Evolutionary conservation across 30 jellyfish, hydroid and myxozoan genomes (phyloP), one percentile per base, ranked within the genome.

Genomic region (Hydractinia symbiolongicarpus): DNA sequence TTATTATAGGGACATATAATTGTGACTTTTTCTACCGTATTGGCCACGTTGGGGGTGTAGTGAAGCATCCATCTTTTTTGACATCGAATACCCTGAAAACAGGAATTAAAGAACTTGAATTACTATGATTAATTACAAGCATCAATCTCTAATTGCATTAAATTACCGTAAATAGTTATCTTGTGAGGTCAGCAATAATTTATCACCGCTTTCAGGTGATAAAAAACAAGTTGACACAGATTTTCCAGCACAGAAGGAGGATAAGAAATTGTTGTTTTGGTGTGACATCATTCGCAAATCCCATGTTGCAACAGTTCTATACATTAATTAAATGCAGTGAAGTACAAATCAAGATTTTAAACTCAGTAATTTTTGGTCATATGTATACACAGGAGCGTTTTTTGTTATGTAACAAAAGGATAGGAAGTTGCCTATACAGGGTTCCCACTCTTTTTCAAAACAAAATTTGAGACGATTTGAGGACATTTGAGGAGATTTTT

Each of bases 241-340:
- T n/a, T 88, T 69, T 50, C 56, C 50, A 52, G 94, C 84, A 52
- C 77, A 66, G 20, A 74, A 74, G 5, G 7, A 50, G 51, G 83
- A 74, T 13, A 74, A 15, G 21, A n/a, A 50, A 19, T 74, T 74
- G 83, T 50, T 89, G n/a, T 89, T 86, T 68, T 67, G 81, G 54
- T 40, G 70, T 54, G 77, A 72, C 83, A 73, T 54, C 54, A 73
- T 79, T 5, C 97, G 86, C 16, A 89, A 76, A 81, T 89, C 97
- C 97, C 97, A 89, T 14, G 95, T 80, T 10, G 95, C 97, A 50
- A 89, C 84, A 40, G 89, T 80, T 55, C 96, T 89, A 56, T 81
- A 64, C 19, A 51, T n/a, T 6, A 30, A 30, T 30, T 30, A 30
- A 30, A 30, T 30, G 44, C 44, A 30, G 44, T 30, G 44, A 30